Percentiles rank a stretch among this genome's conserved stretches.
phyloP scores from a whole-genome alignment of 2,888 invertebrate species.

The Lasioglossum villosulum region DNA sequence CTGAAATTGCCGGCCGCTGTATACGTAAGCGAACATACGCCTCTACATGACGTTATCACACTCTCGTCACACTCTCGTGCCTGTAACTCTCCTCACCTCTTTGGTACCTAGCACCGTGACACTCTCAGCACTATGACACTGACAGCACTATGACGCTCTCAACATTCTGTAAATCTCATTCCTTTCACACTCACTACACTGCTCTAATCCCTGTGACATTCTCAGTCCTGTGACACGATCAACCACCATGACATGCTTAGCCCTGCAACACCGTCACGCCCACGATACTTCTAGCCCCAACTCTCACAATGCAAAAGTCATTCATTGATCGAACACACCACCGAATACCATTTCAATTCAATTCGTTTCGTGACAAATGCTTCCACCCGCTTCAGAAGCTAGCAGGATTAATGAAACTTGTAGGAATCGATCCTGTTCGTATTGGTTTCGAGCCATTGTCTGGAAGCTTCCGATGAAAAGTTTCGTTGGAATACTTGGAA shows the following conservation, averaged over 20 bases:
- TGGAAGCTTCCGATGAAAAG: not conserved
- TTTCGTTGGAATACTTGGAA: not conserved
- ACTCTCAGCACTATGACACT: not conserved
- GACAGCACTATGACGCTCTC: not conserved
- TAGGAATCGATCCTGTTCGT: not conserved
- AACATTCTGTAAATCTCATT: not conserved
- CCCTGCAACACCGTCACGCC: not conserved
- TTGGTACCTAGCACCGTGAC: too few species aligned
- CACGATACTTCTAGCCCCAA: not conserved
- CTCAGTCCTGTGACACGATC: not conserved
- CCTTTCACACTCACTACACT: not conserved
- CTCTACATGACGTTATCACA: not conserved
- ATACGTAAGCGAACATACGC: slow-evolving; percentile 76
- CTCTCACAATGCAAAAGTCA: too few species aligned
- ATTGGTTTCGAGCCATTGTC: not conserved
- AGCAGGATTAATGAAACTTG: not conserved
- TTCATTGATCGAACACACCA: too few species aligned
- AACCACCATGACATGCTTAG: not conserved
- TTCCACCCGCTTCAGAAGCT: not conserved
- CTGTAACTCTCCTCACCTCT: not conserved
- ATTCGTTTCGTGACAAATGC: not conserved
- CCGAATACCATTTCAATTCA: not conserved
- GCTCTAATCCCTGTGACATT: not conserved
- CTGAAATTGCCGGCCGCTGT: slow-evolving; percentile 75
- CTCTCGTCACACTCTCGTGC: not conserved